Conservation (phyloP, 2,888 invertebrate genomes). For the Lucinisca nassula region DNA sequence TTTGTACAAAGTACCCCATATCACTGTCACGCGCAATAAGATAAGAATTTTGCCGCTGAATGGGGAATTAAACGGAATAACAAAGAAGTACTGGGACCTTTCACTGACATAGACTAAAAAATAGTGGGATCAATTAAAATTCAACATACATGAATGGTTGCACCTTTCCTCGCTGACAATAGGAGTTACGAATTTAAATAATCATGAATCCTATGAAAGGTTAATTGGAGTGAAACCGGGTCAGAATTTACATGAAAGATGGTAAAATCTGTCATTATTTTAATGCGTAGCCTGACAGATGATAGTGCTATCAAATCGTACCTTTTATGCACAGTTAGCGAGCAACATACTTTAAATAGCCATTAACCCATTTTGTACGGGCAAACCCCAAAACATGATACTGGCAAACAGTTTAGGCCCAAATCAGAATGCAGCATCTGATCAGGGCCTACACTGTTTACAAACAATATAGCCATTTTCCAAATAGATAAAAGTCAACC, state of each 20-base stretch:
- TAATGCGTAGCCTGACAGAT: background rate
- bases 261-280: conserved; percentile 14
- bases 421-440: too few species aligned
- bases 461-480: too few species aligned
- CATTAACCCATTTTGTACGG: background rate
- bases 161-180: background rate
- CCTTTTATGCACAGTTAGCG: background rate
- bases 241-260: conserved; percentile 10
- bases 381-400: too few species aligned
- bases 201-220: background rate
- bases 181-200: conserved; percentile 15
- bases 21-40: background rate
- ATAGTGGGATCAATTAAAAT: background rate
- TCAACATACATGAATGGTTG: conserved; percentile 9
- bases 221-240: conserved; percentile 12
- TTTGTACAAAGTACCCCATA: background rate
- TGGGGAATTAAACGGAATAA: background rate
- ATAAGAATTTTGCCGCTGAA: background rate
- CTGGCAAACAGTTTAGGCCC: too few species aligned
- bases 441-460: too few species aligned
- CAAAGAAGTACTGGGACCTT: background rate
- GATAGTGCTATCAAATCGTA: background rate
- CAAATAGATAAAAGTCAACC: too few species aligned
- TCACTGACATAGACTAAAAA: background rate
- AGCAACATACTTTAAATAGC: background rate